Evolutionary conservation across 2,113 vertebrate species (phyloP), one percentile per base, ranked within the genome.

Genomic region (Rallus limicola): DNA sequence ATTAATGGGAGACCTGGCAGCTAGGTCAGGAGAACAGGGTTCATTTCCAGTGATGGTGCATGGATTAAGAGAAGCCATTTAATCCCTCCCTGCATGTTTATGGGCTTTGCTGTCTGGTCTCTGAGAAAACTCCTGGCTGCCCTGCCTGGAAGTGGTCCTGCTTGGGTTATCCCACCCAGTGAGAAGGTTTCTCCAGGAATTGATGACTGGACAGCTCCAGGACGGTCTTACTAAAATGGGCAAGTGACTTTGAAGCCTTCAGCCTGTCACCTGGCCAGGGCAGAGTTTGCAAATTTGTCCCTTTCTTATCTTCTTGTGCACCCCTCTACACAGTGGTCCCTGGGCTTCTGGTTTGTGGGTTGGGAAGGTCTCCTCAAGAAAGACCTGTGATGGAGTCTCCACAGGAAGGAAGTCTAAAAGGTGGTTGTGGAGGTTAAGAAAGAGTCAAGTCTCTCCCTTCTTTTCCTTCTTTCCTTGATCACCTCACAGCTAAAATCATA

Each of bases 21-120:
- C n/a, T 29, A 14, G 5, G 4, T 2, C 6, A 3, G 50, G 63
- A 70, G 15, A 62, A 16, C 2, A 11, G 24, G 33, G 40, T 59
- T 53, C 4, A 6, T 70, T 33, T 88, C 20, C 36, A 65, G 24
- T n/a, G 20, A 8, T 0, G 13, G 11, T 3, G 20, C 0, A 0
- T 4, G 31, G 29, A 3, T 7, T n/a, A 34, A 23, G 29, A 42
- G 18, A 9, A 56, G 33, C 4, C 21, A 9, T 79, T 93, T 16
- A 11, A 28, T 13, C 48, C 36, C 60, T 70, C 81, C 12, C 63
- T 64, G 46, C 29, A 16, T 0, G 0, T 29, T 70, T 15, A 17
- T 26, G 48, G 62, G n/a, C 55, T 63, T 31, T 44, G 38, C 88
- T 72, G 42, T 36, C 24, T 24, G 78, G 25, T 64, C 33, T 52